Percentiles rank a stretch among this genome's conserved stretches.
Conservation (phyloP, 1,140 invertebrate species). For the Anastatus disparis region DNA sequence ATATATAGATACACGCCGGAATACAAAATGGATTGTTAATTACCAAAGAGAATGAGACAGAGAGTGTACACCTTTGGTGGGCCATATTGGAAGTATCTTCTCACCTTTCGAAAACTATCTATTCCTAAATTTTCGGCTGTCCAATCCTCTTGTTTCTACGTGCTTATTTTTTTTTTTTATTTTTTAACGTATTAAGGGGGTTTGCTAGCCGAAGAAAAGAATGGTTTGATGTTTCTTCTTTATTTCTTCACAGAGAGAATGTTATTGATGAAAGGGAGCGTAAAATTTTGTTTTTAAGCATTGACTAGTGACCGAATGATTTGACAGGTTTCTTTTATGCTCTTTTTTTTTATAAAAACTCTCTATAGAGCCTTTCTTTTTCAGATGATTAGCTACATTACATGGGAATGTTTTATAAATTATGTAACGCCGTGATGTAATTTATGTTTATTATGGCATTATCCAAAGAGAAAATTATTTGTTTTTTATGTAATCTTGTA, state of each 20-base stretch:
- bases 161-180: neutral
- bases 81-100: slow-evolving; percentile 32
- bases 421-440: too few species aligned
- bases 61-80: slow-evolving; percentile 47
- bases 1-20: too few species aligned
- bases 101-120: slow-evolving; percentile 34
- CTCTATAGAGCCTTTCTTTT: too few species aligned
- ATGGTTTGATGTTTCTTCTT: neutral
- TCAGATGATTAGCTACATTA: too few species aligned
- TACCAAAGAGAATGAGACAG: too few species aligned
- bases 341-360: neutral
- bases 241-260: neutral
- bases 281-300: neutral
- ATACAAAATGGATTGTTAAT: slow-evolving; percentile 67
- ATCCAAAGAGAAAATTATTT: too few species aligned
- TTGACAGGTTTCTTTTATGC: slow-evolving; percentile 27
- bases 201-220: neutral
- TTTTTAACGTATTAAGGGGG: neutral
- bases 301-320: neutral
- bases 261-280: slow-evolving; percentile 1
- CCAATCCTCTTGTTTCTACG: too few species aligned
- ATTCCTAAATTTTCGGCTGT: slow-evolving; percentile 29
- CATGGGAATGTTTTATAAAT: too few species aligned
- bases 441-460: too few species aligned
- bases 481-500: too few species aligned